Evolutionary conservation across 2,888 invertebrate genomes (phyloP), one percentile per base, ranked within the genome.

Genomic region (Eupithecia subfuscata): DNA sequence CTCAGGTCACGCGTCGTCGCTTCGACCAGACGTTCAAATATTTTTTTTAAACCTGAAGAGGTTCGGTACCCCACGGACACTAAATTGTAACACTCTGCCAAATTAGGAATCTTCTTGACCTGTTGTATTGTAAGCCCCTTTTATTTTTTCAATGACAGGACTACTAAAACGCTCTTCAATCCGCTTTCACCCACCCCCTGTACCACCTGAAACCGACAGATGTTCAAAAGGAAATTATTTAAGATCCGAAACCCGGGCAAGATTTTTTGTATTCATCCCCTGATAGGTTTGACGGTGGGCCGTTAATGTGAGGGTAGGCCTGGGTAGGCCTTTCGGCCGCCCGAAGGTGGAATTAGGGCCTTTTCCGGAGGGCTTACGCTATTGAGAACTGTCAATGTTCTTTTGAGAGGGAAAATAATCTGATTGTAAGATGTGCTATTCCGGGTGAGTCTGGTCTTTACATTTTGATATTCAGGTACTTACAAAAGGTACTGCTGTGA

Each of bases 191-290:
- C 16, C 25, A 14, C 22, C 0, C 16, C 70, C 75, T 78, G 48
- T 4, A 73, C 80, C 80, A 52, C 11, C n/a, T 45, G 11, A 43
- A 18, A 70, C 75, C 68, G 76, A 76, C 82, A 85, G 81, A 84
- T 84, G 83, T 81, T 82, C 79, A 76, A 81, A 75, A 82, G 84
- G 82, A 87, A 85, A 87, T 88, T 86, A 87, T 87, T 88, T 87
- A 86, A 86, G 85, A 82, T 81, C 80, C 82, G 78, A 79, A 77
- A 79, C 77, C 79, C 63, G 68, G 40, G 40, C 75, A 82, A 83
- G 84, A 84, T 85, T 87, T 86, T 83, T 84, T 84, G 79, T 82
- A 80, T 82, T 80, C 81, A 79, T 82, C 83, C 82, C 74, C 74
- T 79, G 79, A 82, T 82, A 79, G 79, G 73, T 78, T 74, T 74